Base-by-base conservation (phyloP, 1,140 invertebrate species). In the Drosophila repleta region DNA sequence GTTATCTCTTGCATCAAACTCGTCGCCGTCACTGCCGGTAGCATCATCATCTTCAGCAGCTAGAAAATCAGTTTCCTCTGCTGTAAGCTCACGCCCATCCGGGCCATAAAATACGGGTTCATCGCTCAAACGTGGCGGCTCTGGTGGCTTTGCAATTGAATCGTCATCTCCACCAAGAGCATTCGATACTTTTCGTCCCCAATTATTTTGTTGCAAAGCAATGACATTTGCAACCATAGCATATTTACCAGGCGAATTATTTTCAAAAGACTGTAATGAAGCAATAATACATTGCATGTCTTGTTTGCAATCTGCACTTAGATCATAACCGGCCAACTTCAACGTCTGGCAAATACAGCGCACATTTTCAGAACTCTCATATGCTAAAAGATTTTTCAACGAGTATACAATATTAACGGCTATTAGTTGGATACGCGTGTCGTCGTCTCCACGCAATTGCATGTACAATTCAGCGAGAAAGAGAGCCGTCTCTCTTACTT, bases 331-430 rank as follows among this genome's bases (percentile, higher is more conserved):
- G 24, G 90, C 90, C 58, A 92, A 55, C 75, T 94, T 94, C 7
- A 94, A 71, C 29, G 93, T 92, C 90, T 94, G 93, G 76, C 93
- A 94, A 57, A 93, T 92, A 79, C 92, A 93, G 68, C 94, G 94
- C 1, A 93, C 83, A 90, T 93, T 93, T 24, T 93, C 93, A 46
- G 88, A 64, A 51, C 49, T 82, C 51, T 90, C 90, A 8, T 57
- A 70, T 5, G 57, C 60, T 18, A 91, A 41, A 3, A 91, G 71
- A 45, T 90, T 75, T 13, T 74, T 76, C 29, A 91, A 58, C 2
- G 90, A 90, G 52, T 79, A 89, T 0, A 91, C 90, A 35, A 91
- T 91, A 56, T 91, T 91, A 24, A 79, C 77, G 3, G 90, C 90
- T 61, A 91, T 91, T 21, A 91, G 56, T 26, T 88, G 73, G 8